phyloP scores from a whole-genome alignment of 2,113 vertebrate genomes.

The Rissa tridactyla region DNA sequence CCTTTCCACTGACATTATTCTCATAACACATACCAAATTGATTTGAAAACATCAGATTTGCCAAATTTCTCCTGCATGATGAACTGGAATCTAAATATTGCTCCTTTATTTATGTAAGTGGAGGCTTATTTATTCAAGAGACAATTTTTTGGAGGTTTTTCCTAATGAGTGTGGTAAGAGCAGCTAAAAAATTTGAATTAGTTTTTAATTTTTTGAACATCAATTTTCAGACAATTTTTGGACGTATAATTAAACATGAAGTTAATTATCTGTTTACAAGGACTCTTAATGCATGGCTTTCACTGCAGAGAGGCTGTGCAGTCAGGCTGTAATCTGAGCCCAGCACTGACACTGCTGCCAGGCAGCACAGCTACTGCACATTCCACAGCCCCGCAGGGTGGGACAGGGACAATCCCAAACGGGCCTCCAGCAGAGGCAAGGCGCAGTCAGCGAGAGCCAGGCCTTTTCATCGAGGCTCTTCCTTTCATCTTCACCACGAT shows the following conservation, averaged over 20 bases:
- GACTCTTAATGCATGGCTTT: not conserved
- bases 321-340: not conserved
- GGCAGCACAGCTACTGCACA: not conserved
- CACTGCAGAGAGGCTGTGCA: not conserved
- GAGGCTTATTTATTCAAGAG: not conserved
- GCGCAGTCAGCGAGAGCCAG: fast-evolving
- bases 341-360: not conserved
- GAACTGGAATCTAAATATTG: not conserved
- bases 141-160: not conserved
- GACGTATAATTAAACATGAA: not conserved
- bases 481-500: not conserved
- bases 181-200: not conserved
- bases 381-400: fast-evolving
- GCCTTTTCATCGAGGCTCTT: not conserved
- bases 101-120: not conserved
- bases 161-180: not conserved
- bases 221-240: not conserved
- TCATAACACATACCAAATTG: not conserved
- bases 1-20: slow-evolving; percentile 18
- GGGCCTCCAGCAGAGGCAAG: not conserved
- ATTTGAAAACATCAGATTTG: slow-evolving; percentile 29
- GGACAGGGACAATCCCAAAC: fast-evolving
- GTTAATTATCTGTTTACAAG: slow-evolving; percentile 4
- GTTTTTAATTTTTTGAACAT: not conserved
- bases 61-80: not conserved